A percentile compares a stretch with the other conserved stretches of the same genome.
These are phyloP conservation scores for Enteromius mattozi DNA, from an alignment of 2,797 vertebrate species.

Conservation along the genomic window DNA sequence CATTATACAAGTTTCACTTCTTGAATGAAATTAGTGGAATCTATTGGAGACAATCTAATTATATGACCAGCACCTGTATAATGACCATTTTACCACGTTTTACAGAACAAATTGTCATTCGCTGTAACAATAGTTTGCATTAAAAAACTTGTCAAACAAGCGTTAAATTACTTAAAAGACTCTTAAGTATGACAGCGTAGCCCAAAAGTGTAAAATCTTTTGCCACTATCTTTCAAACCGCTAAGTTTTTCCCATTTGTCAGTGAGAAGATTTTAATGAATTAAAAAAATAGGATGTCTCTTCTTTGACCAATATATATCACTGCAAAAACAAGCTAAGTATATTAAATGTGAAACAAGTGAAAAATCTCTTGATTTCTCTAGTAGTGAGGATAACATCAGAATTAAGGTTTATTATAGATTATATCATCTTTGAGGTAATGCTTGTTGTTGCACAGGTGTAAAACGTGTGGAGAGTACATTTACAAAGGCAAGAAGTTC, in stretches of 20 bases:
- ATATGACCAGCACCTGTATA: neutral
- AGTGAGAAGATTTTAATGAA: no score
- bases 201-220: no score
- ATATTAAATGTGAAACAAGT: neutral
- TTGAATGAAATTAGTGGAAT: no score
- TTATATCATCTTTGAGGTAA: neutral
- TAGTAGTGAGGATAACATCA: neutral
- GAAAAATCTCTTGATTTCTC: neutral
- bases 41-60: no score
- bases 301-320: neutral
- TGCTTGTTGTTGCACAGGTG: slow-evolving; percentile 77
- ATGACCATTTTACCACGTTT: neutral
- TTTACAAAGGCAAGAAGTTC: slow-evolving; percentile 99
- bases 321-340: no score
- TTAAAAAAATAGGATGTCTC: neutral
- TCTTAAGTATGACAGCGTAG: no score
- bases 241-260: no score
- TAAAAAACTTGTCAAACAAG: neutral
- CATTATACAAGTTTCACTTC: no score
- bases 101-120: neutral
- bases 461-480: slow-evolving; percentile 97
- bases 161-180: no score
- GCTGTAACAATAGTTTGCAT: neutral
- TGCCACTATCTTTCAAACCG: no score
- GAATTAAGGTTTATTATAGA: neutral